Percentiles rank a stretch among this genome's conserved stretches.
Evolutionary conservation across 2,888 invertebrate genomes (phyloP).

Genomic region (Polydesmus complanatus): DNA sequence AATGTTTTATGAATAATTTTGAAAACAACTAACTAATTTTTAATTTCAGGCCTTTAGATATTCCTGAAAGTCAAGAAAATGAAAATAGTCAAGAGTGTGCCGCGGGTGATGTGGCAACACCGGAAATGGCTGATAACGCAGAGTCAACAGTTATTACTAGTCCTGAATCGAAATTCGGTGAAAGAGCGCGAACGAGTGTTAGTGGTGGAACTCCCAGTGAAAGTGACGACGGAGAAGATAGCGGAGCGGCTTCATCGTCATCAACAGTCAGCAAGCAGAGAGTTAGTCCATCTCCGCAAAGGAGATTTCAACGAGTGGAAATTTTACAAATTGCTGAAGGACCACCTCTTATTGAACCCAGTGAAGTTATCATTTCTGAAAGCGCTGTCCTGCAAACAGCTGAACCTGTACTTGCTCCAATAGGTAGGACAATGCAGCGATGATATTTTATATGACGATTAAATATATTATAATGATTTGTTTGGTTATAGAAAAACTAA

Average conservation of each 20-base stretch:
- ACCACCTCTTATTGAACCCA: conserved; percentile 51
- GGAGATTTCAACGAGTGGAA: conserved; percentile 29
- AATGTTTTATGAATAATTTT: neutral
- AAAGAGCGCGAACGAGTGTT: neutral
- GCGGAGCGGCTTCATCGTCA: neutral
- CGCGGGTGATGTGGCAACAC: neutral
- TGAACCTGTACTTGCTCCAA: conserved; percentile 60
- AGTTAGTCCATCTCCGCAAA: conserved; percentile 21
- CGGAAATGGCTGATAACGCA: neutral
- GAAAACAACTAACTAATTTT: neutral
- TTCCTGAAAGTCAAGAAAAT: conserved; percentile 13
- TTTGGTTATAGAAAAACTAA: conserved; percentile 50
- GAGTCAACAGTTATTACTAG: conserved; percentile 1
- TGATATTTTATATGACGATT: neutral
- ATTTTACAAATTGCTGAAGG: conserved; percentile 45
- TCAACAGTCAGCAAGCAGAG: neutral
- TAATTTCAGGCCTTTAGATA: conserved; percentile 11
- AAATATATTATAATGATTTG: neutral
- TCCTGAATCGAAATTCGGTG: neutral
- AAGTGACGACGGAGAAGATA: conserved; percentile 6
- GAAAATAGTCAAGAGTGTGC: neutral
- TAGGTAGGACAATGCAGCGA: conserved; percentile 41
- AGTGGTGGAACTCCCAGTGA: conserved; percentile 12
- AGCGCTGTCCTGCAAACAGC: conserved; percentile 54
- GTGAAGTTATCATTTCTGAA: conserved; percentile 57